phyloP scores from a whole-genome alignment of 2,797 vertebrate genomes.

The Alosa sapidissima region DNA sequence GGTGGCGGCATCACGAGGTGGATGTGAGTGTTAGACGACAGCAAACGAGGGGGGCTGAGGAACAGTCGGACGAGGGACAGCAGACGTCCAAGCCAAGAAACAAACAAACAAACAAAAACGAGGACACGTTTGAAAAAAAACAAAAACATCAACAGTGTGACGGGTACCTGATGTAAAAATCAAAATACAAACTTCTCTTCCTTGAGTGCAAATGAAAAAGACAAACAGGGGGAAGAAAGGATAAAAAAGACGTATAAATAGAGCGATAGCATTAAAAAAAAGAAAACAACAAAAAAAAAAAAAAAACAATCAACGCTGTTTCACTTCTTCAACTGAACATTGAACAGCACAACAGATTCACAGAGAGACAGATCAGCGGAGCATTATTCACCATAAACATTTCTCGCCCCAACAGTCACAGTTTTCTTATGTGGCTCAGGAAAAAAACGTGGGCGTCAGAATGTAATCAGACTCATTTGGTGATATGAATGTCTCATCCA shows the following conservation, averaged over 20 bases:
- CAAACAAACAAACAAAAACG: slow-evolving; percentile 24
- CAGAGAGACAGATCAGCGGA: not conserved
- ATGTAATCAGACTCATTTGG: not conserved
- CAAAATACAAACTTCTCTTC: slow-evolving; percentile 98
- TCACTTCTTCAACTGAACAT: not conserved
- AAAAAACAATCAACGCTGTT: slow-evolving; percentile 10
- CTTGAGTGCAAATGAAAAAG: slow-evolving; percentile 90
- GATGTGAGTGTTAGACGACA: not conserved
- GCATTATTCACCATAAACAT: not conserved
- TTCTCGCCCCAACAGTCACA: not conserved
- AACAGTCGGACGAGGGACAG: not conserved
- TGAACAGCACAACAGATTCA: not conserved
- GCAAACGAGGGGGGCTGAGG: not conserved
- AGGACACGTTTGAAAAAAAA: slow-evolving; percentile 41
- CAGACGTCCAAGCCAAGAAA: not conserved
- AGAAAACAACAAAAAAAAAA: slow-evolving; percentile 26
- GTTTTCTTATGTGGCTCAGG: not conserved
- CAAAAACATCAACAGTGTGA: slow-evolving; percentile 50
- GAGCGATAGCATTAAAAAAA: not conserved
- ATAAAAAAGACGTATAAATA: slow-evolving; percentile 31
- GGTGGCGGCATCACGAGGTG: not conserved
- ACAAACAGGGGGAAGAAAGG: slow-evolving; percentile 66
- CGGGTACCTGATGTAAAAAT: slow-evolving; percentile 98
- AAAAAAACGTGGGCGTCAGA: not conserved
- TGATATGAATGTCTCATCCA: not conserved